Evolutionary conservation across 2,888 invertebrate species (phyloP), one percentile per base, ranked within the genome.

Genomic region (Azorinus chamasolen): DNA sequence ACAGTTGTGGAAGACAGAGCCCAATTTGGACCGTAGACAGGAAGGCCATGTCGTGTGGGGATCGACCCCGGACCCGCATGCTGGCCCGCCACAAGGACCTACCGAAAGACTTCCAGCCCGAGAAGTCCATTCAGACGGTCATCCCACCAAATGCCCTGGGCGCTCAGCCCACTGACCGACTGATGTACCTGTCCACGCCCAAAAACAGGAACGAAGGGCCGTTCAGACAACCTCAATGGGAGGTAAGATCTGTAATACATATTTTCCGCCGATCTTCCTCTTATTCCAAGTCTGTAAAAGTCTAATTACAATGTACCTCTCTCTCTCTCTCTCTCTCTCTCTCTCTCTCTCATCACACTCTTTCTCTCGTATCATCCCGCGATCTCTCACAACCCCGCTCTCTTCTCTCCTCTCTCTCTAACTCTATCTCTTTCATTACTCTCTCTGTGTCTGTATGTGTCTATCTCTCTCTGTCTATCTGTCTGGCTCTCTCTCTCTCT

Each of bases 201-300:
- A 91, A 89, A 66, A 58, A 74, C 16, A 74, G 89, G 74, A 68
- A 83, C 1, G 86, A 87, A 10, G 90, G 90, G 18, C 91, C 88
- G 2, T 91, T 88, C 61, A 83, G 91, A 53, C 80, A 85, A 37
- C 87, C 91, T 6, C 55, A 79, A 54, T 91, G 91, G 91, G 83
- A 83, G 46, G 91, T 91, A 68, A 78, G 87, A 83, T 14, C 16
- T 20, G 6, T 24, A 24, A 8, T 22, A 32, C 32, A n/a, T n/a
- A n/a, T n/a, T n/a, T n/a, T n/a, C n/a, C n/a, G n/a, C n/a, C n/a
- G n/a, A n/a, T n/a, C n/a, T n/a, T n/a, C n/a, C n/a, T n/a, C n/a
- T n/a, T n/a, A n/a, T n/a, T n/a, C n/a, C n/a, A n/a, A n/a, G n/a
- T n/a, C n/a, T n/a, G n/a, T n/a, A n/a, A n/a, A n/a, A n/a, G n/a